These are phyloP conservation scores for Chirona hameri DNA, from an alignment of 2,888 invertebrate genomes.

Conservation along the genomic window DNA sequence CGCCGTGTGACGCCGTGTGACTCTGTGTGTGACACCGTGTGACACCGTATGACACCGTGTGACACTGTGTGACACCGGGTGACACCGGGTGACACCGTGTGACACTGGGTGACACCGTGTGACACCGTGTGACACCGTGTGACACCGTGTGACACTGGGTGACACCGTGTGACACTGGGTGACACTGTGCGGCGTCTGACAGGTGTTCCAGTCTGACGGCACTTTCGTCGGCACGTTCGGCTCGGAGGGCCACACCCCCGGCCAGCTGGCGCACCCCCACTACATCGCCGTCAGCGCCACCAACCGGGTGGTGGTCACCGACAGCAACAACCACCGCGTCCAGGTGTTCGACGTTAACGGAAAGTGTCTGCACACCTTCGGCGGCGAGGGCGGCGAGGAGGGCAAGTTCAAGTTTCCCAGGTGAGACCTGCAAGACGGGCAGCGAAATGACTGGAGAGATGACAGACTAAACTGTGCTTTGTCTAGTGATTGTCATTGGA, in stretches of 20 bases:
- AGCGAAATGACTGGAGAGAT: too few relatives aligned
- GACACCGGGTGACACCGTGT: too few relatives aligned
- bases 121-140: too few relatives aligned
- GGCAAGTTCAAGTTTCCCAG: slow-evolving; percentile 97
- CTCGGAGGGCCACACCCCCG: slow-evolving; percentile 79
- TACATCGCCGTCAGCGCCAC: slow-evolving; percentile 95
- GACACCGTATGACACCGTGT: too few relatives aligned
- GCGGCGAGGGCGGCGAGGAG: slow-evolving; percentile 87
- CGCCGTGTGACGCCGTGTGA: too few relatives aligned
- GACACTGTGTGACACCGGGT: too few relatives aligned
- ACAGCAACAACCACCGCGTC: slow-evolving; percentile 95
- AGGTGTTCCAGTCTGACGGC: slow-evolving; percentile 98
- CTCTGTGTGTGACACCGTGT: too few relatives aligned
- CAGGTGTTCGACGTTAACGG: slow-evolving; percentile 96
- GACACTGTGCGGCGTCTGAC: slow-evolving; percentile 31
- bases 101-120: too few relatives aligned
- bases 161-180: too few relatives aligned
- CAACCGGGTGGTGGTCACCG: slow-evolving; percentile 92
- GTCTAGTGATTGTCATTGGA: too few relatives aligned
- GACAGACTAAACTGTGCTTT: too few relatives aligned
- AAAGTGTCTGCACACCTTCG: slow-evolving; percentile 83
- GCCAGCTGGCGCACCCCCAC: slow-evolving; percentile 96
- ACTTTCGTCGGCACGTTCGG: slow-evolving; percentile 98
- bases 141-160: too few relatives aligned
- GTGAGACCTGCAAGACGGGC: slow-evolving; percentile 48